Evolutionary conservation across 2,797 vertebrate species (phyloP).

Genomic region (Neosalanx taihuensis): DNA sequence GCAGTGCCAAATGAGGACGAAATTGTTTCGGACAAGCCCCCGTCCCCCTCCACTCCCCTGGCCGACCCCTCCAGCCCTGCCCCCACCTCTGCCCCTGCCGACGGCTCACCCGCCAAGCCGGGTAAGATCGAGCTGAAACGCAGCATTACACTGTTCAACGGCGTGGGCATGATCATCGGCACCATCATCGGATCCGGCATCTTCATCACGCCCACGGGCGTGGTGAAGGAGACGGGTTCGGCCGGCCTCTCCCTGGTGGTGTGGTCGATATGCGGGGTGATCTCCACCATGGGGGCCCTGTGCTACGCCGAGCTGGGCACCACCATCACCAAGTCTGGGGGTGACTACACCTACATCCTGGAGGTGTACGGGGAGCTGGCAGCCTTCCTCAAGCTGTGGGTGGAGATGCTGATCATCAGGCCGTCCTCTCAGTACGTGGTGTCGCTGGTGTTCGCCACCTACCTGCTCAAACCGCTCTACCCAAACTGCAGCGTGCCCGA

Average conservation of each 20-base stretch:
- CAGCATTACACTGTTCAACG: conserved; percentile 90
- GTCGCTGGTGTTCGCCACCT: conserved; percentile 95
- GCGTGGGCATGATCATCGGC: conserved; percentile 95
- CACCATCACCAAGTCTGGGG: conserved; percentile 93
- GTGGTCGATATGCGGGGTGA: conserved; percentile 88
- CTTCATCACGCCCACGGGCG: conserved; percentile 93
- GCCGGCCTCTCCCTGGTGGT: conserved; percentile 88
- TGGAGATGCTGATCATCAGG: conserved; percentile 97
- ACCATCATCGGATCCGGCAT: conserved; percentile 98
- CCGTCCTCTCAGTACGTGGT: conserved; percentile 98
- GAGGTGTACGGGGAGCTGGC: conserved; percentile 94
- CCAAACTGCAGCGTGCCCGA: conserved; percentile 85
- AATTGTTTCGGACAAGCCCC: conserved; percentile 36
- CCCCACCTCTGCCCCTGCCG: conserved; percentile 25
- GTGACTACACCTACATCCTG: conserved; percentile 96
- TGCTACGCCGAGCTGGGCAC: conserved; percentile 97
- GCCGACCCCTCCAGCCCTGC: not conserved
- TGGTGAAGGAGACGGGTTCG: conserved; percentile 89
- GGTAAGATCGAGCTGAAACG: conserved; percentile 69
- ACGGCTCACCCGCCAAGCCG: conserved; percentile 24
- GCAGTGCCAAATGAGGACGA: conserved; percentile 42
- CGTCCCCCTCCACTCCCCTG: not conserved
- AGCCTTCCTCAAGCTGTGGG: conserved; percentile 97
- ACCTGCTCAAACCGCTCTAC: conserved; percentile 95
- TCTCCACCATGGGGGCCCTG: conserved; percentile 94